Percentiles rank a stretch among this genome's conserved stretches.
These are phyloP conservation scores for Arvicanthis niloticus DNA, from an alignment of 2,113 vertebrate species.

Conservation along the genomic window DNA sequence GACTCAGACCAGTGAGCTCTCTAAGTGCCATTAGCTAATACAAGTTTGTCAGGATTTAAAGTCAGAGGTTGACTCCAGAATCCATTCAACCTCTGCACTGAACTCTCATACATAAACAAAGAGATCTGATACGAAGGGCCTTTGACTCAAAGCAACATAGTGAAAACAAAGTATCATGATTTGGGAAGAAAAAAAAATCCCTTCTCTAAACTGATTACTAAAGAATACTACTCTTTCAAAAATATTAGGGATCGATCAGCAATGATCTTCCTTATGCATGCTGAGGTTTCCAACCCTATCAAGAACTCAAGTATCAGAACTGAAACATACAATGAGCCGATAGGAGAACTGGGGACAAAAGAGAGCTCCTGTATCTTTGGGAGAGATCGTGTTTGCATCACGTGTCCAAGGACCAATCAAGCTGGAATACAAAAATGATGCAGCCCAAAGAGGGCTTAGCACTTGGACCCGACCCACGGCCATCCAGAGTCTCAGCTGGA, in stretches of 20 bases:
- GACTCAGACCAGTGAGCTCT: slow-evolving; percentile 62
- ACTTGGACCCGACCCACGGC: not conserved
- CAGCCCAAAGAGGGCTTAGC: not conserved
- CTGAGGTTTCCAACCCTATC: not conserved
- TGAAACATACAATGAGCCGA: not conserved
- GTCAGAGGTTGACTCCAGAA: not conserved
- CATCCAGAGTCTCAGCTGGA: not conserved
- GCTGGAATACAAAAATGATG: not conserved
- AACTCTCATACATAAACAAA: slow-evolving; percentile 15
- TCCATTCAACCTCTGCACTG: not conserved
- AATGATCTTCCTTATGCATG: not conserved
- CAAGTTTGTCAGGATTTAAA: slow-evolving; percentile 41
- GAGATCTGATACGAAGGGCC: not conserved
- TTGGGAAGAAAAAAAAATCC: not conserved
- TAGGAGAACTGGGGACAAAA: slow-evolving; percentile 8
- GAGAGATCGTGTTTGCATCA: not conserved
- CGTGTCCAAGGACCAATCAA: not conserved
- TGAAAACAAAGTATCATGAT: slow-evolving; percentile 34
- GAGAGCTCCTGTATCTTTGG: not conserved
- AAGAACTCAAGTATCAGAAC: not conserved
- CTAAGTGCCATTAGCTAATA: slow-evolving; percentile 38
- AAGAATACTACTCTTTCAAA: not conserved
- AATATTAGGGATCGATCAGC: not conserved
- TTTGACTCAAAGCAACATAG: slow-evolving; percentile 37
- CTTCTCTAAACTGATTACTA: not conserved